Conservation (phyloP, 2,113 vertebrate species). For the Ahaetulla prasina region DNA sequence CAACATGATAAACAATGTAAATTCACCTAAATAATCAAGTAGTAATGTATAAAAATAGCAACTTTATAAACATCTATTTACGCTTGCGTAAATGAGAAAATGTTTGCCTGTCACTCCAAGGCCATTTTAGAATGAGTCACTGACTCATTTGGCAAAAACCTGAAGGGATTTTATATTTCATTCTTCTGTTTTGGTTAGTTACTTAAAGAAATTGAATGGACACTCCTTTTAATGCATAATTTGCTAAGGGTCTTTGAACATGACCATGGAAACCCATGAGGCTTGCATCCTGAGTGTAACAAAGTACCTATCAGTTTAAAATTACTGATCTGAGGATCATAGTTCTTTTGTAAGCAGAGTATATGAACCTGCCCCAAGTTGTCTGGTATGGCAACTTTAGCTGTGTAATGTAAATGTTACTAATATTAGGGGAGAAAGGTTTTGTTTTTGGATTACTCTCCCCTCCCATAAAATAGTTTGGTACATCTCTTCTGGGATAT, state of each 20-base stretch:
- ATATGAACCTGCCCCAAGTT: conserved; percentile 33
- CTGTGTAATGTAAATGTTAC: conserved; percentile 40
- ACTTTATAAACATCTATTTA: background rate
- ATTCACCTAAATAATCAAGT: background rate
- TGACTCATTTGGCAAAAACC: conserved; percentile 48
- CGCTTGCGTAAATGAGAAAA: background rate
- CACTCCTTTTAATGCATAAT: conserved; percentile 57
- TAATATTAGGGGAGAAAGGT: conserved; percentile 19
- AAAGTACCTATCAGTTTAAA: conserved; percentile 51
- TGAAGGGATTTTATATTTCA: conserved; percentile 51
- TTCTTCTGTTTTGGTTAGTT: conserved; percentile 36
- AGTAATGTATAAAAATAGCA: background rate
- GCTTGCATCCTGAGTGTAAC: conserved; percentile 55
- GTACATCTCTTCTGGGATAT: background rate
- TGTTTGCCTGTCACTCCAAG: background rate
- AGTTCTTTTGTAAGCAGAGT: conserved; percentile 51
- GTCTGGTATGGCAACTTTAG: conserved; percentile 53
- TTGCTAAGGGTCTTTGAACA: conserved; percentile 54
- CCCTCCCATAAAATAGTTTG: background rate
- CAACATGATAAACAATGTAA: background rate
- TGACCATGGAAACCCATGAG: conserved; percentile 47
- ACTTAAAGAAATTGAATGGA: conserved; percentile 35
- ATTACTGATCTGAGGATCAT: conserved; percentile 49
- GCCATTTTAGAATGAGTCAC: conserved; percentile 24
- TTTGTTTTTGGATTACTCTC: conserved; percentile 32